Conservation (phyloP, 2,888 invertebrate species). For the Heliconius erato region DNA sequence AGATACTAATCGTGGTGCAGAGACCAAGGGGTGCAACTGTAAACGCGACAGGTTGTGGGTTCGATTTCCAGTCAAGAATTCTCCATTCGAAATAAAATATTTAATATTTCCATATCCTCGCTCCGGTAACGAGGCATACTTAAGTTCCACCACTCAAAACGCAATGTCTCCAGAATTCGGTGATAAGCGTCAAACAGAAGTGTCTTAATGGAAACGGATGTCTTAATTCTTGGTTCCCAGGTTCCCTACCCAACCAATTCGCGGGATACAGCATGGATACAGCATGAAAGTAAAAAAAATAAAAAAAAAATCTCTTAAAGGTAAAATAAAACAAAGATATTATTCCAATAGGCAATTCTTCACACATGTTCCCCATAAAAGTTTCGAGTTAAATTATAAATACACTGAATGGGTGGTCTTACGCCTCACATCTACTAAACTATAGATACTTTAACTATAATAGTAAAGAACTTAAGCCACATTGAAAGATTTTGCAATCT, state of each 20-base stretch:
- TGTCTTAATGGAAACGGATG: not conserved
- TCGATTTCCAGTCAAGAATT: not conserved
- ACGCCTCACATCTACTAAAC: slow-evolving; percentile 7
- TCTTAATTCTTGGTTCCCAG: not conserved
- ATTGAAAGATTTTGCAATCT: slow-evolving; percentile 49
- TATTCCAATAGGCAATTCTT: slow-evolving; percentile 10
- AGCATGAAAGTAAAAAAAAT: not conserved
- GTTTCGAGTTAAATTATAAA: slow-evolving; percentile 40
- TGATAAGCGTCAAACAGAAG: not conserved
- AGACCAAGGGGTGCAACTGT: not conserved
- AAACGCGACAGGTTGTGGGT: not conserved
- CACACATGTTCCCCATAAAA: slow-evolving; percentile 38
- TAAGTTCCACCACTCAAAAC: too few relatives aligned
- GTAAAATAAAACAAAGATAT: slow-evolving; percentile 14
- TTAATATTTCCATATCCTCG: not conserved
- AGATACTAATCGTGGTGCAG: not conserved
- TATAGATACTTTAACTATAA: not conserved
- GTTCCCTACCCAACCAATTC: not conserved
- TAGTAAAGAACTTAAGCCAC: slow-evolving; percentile 44
- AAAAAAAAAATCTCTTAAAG: not conserved
- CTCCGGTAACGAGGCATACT: not conserved
- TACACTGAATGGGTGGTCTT: slow-evolving; percentile 39
- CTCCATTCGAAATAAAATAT: not conserved
- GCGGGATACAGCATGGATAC: not conserved
- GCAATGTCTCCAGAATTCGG: too few relatives aligned